Percentiles rank a stretch among this genome's conserved stretches.
Conservation (phyloP, 2,797 vertebrate species). For the Pangasius larnaudii region DNA sequence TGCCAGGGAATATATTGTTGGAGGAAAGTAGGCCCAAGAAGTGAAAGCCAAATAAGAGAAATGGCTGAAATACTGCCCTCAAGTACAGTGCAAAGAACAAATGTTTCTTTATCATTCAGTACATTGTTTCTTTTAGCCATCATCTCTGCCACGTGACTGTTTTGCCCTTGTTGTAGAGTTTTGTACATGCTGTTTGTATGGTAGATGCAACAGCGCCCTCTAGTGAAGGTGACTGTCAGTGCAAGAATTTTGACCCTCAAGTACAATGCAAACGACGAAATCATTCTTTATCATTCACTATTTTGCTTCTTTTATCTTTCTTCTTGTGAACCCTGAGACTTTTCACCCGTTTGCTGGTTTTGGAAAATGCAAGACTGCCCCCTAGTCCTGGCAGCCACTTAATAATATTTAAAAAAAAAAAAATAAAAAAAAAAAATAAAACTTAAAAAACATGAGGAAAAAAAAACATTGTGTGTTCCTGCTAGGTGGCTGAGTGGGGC, state of each 20-base stretch:
- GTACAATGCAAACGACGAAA: neutral
- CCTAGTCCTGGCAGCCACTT: neutral
- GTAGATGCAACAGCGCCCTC: neutral
- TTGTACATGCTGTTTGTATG: neutral
- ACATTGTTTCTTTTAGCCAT: neutral
- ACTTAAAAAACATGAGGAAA: neutral
- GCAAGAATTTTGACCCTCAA: neutral
- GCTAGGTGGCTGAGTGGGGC: conserved; percentile 90
- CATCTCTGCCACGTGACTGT: neutral
- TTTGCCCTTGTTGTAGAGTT: neutral
- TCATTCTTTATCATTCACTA: neutral
- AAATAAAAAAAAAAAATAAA: neutral
- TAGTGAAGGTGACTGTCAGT: neutral
- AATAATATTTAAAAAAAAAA: neutral
- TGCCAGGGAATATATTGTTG: neutral
- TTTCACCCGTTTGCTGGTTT: neutral
- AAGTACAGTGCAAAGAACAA: neutral
- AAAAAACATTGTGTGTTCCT: neutral
- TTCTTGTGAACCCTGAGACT: neutral
- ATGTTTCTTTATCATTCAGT: neutral
- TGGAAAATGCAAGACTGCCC: neutral
- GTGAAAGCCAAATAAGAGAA: neutral
- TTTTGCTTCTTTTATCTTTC: neutral
- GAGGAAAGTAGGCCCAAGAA: neutral
- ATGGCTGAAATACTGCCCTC: neutral